Evolutionary conservation across 2,797 vertebrate genomes (phyloP).

Genomic region (Phoebastria nigripes): DNA sequence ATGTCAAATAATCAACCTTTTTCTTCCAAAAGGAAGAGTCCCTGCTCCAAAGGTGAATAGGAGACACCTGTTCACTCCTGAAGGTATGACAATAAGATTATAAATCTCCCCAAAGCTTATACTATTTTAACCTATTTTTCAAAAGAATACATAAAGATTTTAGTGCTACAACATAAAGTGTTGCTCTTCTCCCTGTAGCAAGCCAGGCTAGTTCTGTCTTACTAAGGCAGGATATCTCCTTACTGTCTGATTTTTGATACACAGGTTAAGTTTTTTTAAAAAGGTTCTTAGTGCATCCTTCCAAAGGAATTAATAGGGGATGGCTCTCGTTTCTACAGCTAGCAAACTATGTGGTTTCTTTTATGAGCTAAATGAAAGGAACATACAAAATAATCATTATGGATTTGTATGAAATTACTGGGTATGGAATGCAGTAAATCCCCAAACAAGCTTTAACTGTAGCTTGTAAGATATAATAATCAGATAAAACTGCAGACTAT

Average conservation of each 20-base stretch:
- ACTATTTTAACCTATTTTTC: neutral
- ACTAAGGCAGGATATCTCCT: neutral
- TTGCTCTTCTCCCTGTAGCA: neutral
- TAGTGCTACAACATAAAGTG: neutral
- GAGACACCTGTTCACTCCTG: neutral
- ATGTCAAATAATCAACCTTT: neutral
- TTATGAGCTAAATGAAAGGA: constrained; percentile 62
- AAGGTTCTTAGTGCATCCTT: neutral
- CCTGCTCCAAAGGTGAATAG: neutral
- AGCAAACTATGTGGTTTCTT: constrained; percentile 44
- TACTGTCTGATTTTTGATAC: neutral
- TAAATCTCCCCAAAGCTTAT: neutral
- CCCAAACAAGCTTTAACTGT: constrained; percentile 35
- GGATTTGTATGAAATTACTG: constrained; percentile 62
- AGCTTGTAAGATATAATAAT: neutral
- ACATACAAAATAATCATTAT: constrained; percentile 53
- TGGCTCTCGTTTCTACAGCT: neutral
- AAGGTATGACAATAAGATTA: neutral
- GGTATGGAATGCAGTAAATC: constrained; percentile 65
- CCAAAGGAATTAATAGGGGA: neutral
- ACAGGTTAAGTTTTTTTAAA: neutral
- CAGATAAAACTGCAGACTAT: constrained; percentile 6
- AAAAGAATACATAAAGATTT: neutral
- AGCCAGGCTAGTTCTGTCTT: neutral
- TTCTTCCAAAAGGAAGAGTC: neutral